Evolutionary conservation across 2,113 vertebrate genomes (phyloP).

Genomic region (Oryzias celebensis): DNA sequence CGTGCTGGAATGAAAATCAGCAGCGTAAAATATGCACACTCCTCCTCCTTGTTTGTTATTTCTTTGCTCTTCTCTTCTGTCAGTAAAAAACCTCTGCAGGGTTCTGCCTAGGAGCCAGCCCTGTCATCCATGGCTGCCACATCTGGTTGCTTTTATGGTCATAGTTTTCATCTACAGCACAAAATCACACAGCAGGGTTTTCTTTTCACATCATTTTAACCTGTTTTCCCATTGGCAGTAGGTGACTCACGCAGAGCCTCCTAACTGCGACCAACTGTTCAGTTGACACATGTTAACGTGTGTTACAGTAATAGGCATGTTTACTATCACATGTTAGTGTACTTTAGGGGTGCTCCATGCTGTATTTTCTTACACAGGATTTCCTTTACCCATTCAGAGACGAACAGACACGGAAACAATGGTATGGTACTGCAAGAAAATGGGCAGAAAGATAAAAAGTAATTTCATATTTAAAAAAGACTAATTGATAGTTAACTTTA

Average conservation of each 20-base stretch:
- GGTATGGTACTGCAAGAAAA: too few species aligned
- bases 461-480: too few species aligned
- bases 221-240: constrained; percentile 7
- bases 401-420: too few species aligned
- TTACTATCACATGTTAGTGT: background rate
- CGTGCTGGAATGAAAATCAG: background rate
- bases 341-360: background rate
- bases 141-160: constrained; percentile 3
- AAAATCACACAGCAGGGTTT: background rate
- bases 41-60: too few species aligned
- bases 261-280: background rate
- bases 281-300: background rate
- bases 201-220: background rate
- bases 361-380: too few species aligned
- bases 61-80: background rate
- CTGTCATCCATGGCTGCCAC: background rate
- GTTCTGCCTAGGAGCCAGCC: background rate
- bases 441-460: too few species aligned
- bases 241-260: background rate
- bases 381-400: too few species aligned
- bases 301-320: background rate
- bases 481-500: too few species aligned
- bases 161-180: background rate
- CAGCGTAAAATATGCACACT: background rate
- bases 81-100: background rate